Base-by-base conservation (phyloP, 2,888 invertebrate species). In the Aquatica leii region DNA sequence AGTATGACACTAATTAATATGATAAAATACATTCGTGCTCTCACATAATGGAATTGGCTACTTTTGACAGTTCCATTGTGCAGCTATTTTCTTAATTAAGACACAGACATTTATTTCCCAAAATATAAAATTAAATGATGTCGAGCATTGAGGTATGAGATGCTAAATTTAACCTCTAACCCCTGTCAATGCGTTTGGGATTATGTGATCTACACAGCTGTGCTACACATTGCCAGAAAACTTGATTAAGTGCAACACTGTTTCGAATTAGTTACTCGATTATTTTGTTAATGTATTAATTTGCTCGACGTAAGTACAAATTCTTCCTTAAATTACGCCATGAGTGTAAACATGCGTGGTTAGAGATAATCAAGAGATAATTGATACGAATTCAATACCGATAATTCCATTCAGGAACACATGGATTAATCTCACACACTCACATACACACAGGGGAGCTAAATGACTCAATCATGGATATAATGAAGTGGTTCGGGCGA, bases 171-270 rank as follows among this genome's bases (percentile, higher is more conserved):
- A 79, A 78, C 78, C 79, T 77, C 76, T 77, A 77, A 77, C 78
- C 78, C 79, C 76, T 77, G 78, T 77, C 77, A 73, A 77, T 77
- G 75, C 69, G 72, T 74, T 71, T 67, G 74, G 72, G 76, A 79
- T 79, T 80, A 79, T 80, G 80, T 77, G 80, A 79, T 77, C 77
- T 69, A 71, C 77, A 77, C 80, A 80, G 79, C 79, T 80, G 80
- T 72, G 76, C 73, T 70, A 74, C 79, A 80, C 80, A 78, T 80
- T 79, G 74, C 71, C 72, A 72, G 61, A 55, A 61, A 62, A 40
- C 62, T 65, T 65, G 65, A 65, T 65, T 65, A 65, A 65, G 62
- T 65, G 59, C 62, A 58, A 56, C 61, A 49, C 54, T 65, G 61
- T 61, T 67, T 67, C 67, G 63, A 69, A 69, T 69, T 69, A 69